Conservation (phyloP, 2,113 vertebrate species). For the Calyptomena viridis region DNA sequence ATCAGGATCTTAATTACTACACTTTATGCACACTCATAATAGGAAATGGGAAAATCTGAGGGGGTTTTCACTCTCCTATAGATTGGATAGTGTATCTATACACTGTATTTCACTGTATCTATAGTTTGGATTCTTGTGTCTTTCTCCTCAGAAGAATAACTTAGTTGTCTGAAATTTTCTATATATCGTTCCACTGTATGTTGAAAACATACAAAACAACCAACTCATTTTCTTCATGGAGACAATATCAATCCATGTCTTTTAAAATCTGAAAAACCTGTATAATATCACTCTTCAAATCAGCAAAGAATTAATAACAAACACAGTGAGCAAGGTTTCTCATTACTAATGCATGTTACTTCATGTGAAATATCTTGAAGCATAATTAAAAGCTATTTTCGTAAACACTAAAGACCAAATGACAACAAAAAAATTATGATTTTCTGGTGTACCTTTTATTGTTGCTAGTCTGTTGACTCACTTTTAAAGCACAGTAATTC, state of each 20-base stretch:
- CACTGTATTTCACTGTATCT: background rate
- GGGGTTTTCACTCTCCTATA: accelerated
- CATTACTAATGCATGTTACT: background rate
- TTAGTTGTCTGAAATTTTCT: background rate
- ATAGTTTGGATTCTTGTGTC: background rate
- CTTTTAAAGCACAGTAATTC: background rate
- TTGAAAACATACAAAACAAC: background rate
- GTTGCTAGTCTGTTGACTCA: background rate
- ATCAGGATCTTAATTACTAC: background rate
- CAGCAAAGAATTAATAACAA: background rate
- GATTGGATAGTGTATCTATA: background rate
- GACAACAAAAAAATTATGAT: background rate
- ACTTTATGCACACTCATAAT: background rate
- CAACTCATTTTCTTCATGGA: background rate
- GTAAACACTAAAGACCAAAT: background rate
- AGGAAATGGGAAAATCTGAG: background rate
- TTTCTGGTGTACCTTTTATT: background rate
- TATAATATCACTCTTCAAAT: background rate
- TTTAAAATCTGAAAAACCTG: background rate
- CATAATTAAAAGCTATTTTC: background rate
- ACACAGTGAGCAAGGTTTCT: background rate
- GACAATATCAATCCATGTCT: background rate
- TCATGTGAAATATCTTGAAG: background rate
- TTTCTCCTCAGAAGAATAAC: background rate
- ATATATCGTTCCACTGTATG: background rate